Evolutionary conservation across 2,888 invertebrate genomes (phyloP).

Genomic region (Oscheius sp.): DNA sequence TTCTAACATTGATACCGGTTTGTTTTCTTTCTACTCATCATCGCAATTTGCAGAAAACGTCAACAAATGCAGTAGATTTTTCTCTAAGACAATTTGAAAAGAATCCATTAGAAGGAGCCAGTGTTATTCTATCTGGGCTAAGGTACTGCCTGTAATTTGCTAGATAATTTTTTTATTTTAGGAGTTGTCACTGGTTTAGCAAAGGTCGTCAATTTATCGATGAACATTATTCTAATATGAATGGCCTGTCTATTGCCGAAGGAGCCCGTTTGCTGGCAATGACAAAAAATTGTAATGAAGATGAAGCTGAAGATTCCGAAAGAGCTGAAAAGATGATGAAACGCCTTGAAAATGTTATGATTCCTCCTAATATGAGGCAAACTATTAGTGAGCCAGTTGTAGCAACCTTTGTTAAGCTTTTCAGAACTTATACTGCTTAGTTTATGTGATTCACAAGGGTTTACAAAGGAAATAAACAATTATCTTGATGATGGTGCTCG

Average conservation of each 20-base stretch:
- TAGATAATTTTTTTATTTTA: neutral
- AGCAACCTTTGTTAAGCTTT: neutral
- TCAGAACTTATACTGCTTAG: neutral
- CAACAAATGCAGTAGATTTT: neutral
- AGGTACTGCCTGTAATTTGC: too few relatives aligned
- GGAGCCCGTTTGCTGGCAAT: slow-evolving; percentile 1
- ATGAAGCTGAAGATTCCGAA: neutral
- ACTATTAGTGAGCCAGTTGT: neutral
- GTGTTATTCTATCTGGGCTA: neutral
- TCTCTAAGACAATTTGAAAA: neutral
- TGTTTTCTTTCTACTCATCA: neutral
- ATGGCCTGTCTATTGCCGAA: neutral
- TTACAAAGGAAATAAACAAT: neutral
- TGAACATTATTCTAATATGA: neutral
- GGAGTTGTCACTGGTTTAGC: slow-evolving; percentile 7
- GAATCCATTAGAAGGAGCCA: neutral
- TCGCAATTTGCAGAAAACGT: neutral
- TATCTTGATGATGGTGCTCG: neutral
- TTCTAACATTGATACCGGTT: neutral
- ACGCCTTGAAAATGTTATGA: neutral
- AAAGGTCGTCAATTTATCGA: neutral
- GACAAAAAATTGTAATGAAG: neutral
- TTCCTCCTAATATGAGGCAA: neutral
- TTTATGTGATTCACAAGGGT: neutral
- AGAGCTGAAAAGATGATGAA: neutral